These are phyloP conservation scores for Cariama cristata DNA, from an alignment of 2,113 vertebrate species.

Conservation along the genomic window DNA sequence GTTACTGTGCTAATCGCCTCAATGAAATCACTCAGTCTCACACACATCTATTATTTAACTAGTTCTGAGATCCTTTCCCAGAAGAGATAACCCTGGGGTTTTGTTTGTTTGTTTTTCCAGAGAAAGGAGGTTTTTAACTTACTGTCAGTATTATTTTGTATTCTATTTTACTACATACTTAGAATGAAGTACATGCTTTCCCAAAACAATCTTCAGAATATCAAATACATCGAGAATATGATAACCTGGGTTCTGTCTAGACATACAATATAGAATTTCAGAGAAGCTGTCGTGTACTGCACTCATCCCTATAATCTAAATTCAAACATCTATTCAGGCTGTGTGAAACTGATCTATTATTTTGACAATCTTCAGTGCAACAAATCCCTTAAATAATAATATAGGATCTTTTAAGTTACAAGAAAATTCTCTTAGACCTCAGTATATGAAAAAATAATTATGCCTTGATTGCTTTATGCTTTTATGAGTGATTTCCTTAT, in stretches of 20 bases:
- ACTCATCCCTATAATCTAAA: not conserved
- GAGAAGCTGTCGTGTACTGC: not conserved
- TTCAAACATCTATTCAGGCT: not conserved
- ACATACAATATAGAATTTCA: not conserved
- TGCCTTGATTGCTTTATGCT: not conserved
- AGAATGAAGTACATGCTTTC: not conserved
- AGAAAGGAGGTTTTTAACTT: not conserved
- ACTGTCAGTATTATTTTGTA: not conserved
- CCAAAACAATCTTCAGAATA: not conserved
- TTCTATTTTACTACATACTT: not conserved
- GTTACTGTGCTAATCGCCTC: not conserved
- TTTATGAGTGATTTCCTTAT: not conserved
- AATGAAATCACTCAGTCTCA: not conserved
- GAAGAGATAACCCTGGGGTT: not conserved
- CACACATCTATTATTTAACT: constrained; percentile 6
- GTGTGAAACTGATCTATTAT: not conserved
- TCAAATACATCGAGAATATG: not conserved
- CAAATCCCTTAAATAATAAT: constrained; percentile 17
- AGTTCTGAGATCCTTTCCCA: not conserved
- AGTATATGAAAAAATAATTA: not conserved
- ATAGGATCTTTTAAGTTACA: not conserved
- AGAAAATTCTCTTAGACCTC: not conserved
- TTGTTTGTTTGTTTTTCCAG: not conserved
- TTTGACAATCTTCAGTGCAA: constrained; percentile 30
- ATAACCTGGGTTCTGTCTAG: not conserved